Base-by-base conservation (phyloP, 2,797 vertebrate species). In the Amphiprion clarkii region DNA sequence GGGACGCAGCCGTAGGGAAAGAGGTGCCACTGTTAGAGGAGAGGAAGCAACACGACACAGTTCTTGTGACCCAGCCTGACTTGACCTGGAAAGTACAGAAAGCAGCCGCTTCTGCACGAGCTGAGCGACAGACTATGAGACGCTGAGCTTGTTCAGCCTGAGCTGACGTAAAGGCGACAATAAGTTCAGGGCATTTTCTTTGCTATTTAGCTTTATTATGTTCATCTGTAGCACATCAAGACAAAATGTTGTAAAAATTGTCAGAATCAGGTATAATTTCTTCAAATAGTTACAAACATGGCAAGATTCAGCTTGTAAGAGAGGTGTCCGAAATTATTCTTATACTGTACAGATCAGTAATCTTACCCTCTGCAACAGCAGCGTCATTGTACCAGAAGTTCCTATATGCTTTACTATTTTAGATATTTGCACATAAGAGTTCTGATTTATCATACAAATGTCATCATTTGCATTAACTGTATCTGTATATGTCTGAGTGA, bases 151-250 rank as follows among this genome's bases (percentile, higher is more conserved):
- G 36, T 67, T 64, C 33, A 54, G 39, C 40, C 56, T 62, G 68
- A 61, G 42, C 33, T 51, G 23, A 67, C 13, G 39, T 36, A 23
- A 56, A 39, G 33, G 13, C 6, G 14, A 31, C 2, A 14, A 13
- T 39, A 10, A 70, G 23, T 2, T 27, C 14, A 73, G 58, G 36
- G 11, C 57, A 58, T 25, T n/a, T 11, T 14, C 33, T 72, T 67
- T 72, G 36, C 27, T 73, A 29, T 67, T 70, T 65, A 74, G 58
- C 55, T 77, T 39, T 29, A 48, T 39, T 33, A 52, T 66, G 8
- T 58, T 67, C 9, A 70, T 52, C 64, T 78, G 19, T 68, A 42
- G 17, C 51, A 31, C 27, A 33, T 42, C 0, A 52, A 60, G 2
- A 49, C 10, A 67, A 31, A 42, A 12, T 48, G 19, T 56, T 66